A percentile compares a stretch with the other conserved stretches of the same genome.
Conservation (phyloP, 2,888 invertebrate species). For the Achlya flavicornis region DNA sequence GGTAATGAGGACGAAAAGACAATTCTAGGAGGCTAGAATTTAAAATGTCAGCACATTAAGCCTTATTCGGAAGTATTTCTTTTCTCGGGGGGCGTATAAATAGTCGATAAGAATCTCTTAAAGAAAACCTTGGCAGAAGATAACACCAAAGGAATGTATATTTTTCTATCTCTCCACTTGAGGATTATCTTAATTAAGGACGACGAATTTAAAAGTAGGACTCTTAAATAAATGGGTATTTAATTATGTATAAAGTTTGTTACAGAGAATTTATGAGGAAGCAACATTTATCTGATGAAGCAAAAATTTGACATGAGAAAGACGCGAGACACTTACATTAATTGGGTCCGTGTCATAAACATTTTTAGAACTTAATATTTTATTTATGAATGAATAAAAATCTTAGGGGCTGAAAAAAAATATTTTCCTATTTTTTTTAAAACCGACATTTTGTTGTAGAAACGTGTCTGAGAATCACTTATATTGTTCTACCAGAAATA, state of each 20-base stretch:
- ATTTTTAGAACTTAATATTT: too few species aligned
- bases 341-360: too few species aligned
- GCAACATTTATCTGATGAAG: background rate
- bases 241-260: conserved; percentile 9
- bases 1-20: background rate
- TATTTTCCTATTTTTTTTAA: too few species aligned
- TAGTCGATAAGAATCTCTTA: conserved; percentile 12
- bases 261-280: background rate
- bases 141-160: background rate
- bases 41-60: background rate
- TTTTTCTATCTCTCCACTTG: background rate
- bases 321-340: too few species aligned
- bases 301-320: too few species aligned
- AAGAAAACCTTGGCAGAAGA: background rate
- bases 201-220: conserved; percentile 2
- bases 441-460: too few species aligned
- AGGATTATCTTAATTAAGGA: conserved; percentile 13
- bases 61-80: background rate
- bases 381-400: too few species aligned
- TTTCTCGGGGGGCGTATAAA: conserved; percentile 12
- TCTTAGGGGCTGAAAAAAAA: too few species aligned
- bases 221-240: conserved; percentile 3
- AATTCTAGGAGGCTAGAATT: background rate
- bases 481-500: too few species aligned
- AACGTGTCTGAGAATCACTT: too few species aligned